Base-by-base conservation (phyloP, 2,888 invertebrate genomes). In the Marasmarcha lunaedactyla region DNA sequence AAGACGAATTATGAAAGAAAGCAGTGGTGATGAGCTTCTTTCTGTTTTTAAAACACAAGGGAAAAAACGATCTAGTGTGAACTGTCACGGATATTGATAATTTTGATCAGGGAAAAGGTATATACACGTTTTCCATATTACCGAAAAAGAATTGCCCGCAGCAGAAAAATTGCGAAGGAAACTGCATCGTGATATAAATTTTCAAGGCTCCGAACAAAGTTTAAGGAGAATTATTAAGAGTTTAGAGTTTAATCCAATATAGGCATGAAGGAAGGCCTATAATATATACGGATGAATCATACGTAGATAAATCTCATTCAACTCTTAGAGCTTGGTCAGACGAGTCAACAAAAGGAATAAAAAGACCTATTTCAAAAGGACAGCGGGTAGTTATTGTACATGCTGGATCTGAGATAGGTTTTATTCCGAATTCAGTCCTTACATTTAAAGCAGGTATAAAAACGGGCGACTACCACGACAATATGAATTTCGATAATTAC, bases 61-160 rank as follows among this genome's bases (percentile, higher is more conserved):
- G 6, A 15, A 55, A 51, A 46, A 57, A 48, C 37, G 55, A 10
- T 2, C 36, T 0, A 43, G 52, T 39, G 20, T 5, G 7, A 20
- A 3, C 20, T 20, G 43, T 59, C 0, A 59, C 56, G 2, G 49
- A 38, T 1, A 48, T 57, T 1, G 54, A 57, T 27, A 48, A 39
- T 25, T 58, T 58, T 36, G 51, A 56, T 35, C 49, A 53, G 43
- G 48, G 51, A 59, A 50, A 46, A 52, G 54, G 14, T 51, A 49
- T 25, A 48, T 60, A 5, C 55, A 62, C 33, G 59, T 56, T 42
- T 59, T 42, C 33, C 42, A 48, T 14, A 7, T 34, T 2, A 42
- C 35, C 11, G 30, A 41, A 1, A 46, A 44, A 27, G 42, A 45
- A 34, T 15, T 47, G 5, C 47, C 46, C n/a, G n/a, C n/a, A n/a